Evolutionary conservation across 2,888 invertebrate species (phyloP).

Genomic region (Eutolmus rufibarbis): DNA sequence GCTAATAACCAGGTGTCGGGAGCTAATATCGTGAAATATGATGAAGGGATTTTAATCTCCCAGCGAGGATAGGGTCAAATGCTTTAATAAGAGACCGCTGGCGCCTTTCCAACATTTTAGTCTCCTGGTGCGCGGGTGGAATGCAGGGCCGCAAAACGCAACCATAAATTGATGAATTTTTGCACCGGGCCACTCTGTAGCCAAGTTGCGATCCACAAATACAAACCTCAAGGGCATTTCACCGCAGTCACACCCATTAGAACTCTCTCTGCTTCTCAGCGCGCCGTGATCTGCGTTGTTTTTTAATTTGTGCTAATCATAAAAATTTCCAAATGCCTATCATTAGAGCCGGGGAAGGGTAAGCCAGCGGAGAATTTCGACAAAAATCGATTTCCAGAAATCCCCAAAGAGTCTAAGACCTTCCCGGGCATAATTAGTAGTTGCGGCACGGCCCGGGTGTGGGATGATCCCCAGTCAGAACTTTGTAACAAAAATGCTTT

Average conservation of each 20-base stretch:
- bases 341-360: slow-evolving; percentile 27
- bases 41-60: slow-evolving; percentile 45
- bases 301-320: slow-evolving; percentile 19
- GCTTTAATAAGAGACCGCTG: slow-evolving; percentile 35
- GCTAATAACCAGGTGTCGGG: slow-evolving; percentile 49
- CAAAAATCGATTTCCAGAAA: slow-evolving; percentile 40
- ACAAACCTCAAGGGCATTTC: not conserved
- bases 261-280: not conserved
- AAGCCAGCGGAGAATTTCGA: not conserved
- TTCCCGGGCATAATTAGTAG: slow-evolving; percentile 30
- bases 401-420: slow-evolving; percentile 9
- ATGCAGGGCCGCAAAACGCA: not conserved
- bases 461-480: slow-evolving; percentile 35
- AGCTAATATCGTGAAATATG: slow-evolving; percentile 49
- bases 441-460: slow-evolving; percentile 25
- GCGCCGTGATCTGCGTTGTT: not conserved
- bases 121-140: not conserved
- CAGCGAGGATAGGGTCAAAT: not conserved
- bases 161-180: not conserved
- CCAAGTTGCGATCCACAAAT: not conserved
- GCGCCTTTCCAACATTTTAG: slow-evolving; percentile 41
- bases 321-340: slow-evolving; percentile 38
- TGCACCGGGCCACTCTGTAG: not conserved
- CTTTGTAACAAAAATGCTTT: slow-evolving; percentile 38
- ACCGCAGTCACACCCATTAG: slow-evolving; percentile 22